These are phyloP conservation scores for Melinaea menophilus DNA, from an alignment of 2,888 invertebrate species.

Conservation along the genomic window DNA sequence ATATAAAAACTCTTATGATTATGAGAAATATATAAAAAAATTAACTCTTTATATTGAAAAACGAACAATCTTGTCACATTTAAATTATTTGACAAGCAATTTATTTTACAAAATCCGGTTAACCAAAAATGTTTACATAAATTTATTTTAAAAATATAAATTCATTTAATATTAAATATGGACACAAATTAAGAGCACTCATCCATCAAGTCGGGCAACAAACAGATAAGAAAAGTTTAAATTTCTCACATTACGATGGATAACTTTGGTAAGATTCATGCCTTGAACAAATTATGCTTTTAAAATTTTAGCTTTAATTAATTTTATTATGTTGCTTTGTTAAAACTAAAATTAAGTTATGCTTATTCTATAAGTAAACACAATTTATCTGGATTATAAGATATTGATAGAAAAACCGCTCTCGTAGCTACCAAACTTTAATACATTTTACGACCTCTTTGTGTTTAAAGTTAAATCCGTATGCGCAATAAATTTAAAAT, in stretches of 20 bases:
- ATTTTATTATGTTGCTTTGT: too few relatives aligned
- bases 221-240: constrained; percentile 19
- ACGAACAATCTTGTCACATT: constrained; percentile 14
- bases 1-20: too few relatives aligned
- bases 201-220: constrained; percentile 24
- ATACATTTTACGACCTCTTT: neutral
- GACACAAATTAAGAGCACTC: constrained; percentile 19
- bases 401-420: too few relatives aligned
- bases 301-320: too few relatives aligned
- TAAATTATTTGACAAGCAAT: constrained; percentile 3
- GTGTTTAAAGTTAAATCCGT: constrained; percentile 10
- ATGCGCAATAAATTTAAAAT: constrained; percentile 8
- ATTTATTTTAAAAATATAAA: constrained; percentile 12
- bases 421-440: too few relatives aligned
- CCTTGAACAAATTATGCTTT: too few relatives aligned
- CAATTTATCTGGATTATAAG: too few relatives aligned
- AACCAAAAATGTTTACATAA: constrained; percentile 12
- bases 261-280: constrained; percentile 25
- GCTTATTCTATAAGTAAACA: too few relatives aligned
- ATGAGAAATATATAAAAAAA: too few relatives aligned
- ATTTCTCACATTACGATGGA: constrained; percentile 26
- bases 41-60: constrained; percentile 5
- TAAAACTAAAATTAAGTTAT: too few relatives aligned
- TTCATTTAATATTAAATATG: constrained; percentile 23
- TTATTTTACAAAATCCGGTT: constrained; percentile 1